These are phyloP conservation scores for Erpobdella octoculata DNA, from an alignment of 2,888 invertebrate genomes.

Conservation along the genomic window DNA sequence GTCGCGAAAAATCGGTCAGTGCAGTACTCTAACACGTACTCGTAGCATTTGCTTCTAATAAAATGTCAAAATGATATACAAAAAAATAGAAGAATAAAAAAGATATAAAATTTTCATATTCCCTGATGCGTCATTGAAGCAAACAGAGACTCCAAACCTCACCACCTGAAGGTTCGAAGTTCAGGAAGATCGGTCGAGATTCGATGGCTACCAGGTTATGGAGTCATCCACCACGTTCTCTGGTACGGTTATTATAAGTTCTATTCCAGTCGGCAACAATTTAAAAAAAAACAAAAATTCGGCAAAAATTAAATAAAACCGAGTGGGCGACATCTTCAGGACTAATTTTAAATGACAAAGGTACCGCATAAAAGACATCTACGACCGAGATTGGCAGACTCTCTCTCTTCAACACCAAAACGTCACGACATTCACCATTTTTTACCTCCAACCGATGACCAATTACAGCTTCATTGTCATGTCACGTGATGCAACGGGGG, in stretches of 20 bases:
- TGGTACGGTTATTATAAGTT: too few relatives aligned
- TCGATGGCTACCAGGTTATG: conserved; percentile 18
- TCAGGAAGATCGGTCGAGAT: not conserved
- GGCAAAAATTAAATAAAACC: too few relatives aligned
- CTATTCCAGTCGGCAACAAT: too few relatives aligned
- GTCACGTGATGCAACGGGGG: conserved; percentile 25
- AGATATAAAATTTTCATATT: not conserved
- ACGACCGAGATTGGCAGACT: conserved; percentile 23
- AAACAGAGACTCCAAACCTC: not conserved
- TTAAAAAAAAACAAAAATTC: too few relatives aligned
- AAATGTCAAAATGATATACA: too few relatives aligned
- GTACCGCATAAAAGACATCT: conserved; percentile 18
- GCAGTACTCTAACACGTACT: too few relatives aligned
- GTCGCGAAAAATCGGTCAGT: too few relatives aligned
- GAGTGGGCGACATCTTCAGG: too few relatives aligned
- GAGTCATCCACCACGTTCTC: conserved; percentile 14
- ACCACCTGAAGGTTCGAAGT: not conserved
- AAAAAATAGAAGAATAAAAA: too few relatives aligned
- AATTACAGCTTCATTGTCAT: conserved; percentile 29
- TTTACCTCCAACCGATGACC: conserved; percentile 18
- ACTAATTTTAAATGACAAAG: not conserved
- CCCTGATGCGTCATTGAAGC: not conserved
- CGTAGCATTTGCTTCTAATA: too few relatives aligned
- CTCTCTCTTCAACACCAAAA: conserved; percentile 9
- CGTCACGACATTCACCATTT: conserved; percentile 8